Base-by-base conservation (phyloP, 2,113 vertebrate genomes). In the Psophia crepitans region DNA sequence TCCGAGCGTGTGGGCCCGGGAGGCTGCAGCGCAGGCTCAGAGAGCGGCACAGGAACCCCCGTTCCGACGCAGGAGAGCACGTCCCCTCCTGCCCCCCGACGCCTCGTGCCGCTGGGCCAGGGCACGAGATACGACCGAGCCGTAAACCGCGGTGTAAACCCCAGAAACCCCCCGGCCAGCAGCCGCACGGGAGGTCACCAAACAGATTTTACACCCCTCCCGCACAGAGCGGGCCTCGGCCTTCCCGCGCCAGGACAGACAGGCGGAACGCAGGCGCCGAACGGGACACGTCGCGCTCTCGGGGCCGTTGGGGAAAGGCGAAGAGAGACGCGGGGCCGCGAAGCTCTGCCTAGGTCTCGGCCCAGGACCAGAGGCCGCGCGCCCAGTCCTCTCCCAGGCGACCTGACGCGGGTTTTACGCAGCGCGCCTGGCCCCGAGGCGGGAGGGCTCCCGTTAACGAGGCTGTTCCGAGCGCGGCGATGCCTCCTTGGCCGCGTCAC, bases 1-100 rank as follows among this genome's bases (percentile, higher is more conserved):
- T n/a, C 39, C 24, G 8, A 23, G 23, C 0, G 9, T 7, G 3
- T 6, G n/a, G 9, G 51, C 6, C 10, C 23, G 12, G 51, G 2
- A 20, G n/a, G 23, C 43, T 12, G 51, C 71, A 28, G 41, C 0
- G 12, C 19, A 7, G 21, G 39, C 49, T 30, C 66, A 18, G 32
- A 22, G 22, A 57, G 46, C 54, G 4, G 37, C 23, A 20, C 33
- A 5, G 33, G 12, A 22, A n/a, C 33, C 14, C 37, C 53, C 2
- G 8, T 33, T 26, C 20, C 5, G 2, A 35, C 21, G 26, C 8
- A 30, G 37, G 43, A 51, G 18, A 8, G 54, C 44, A 8, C 13
- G 6, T 58, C 33, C 28, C 54, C 28, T 49, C 39, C 46, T 2
- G 61, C 79, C 26, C 32, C 15, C 0, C 14, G 30, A 18, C 61